Evolutionary conservation across 2,888 invertebrate genomes (phyloP), one percentile per base, ranked within the genome.

Genomic region (Pelosia muscerda): DNA sequence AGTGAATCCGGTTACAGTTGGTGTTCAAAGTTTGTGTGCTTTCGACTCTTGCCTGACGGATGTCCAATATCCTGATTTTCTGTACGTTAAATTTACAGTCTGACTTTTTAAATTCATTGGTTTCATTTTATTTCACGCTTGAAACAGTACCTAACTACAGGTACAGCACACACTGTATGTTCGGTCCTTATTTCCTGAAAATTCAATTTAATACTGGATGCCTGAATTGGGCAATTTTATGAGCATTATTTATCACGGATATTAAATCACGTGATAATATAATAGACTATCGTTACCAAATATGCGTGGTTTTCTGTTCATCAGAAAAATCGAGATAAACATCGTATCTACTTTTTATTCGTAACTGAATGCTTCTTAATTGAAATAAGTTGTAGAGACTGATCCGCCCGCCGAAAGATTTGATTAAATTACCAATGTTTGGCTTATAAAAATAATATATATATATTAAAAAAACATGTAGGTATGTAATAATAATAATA

Each of bases 1-100:
- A 93, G 92, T 83, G 87, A 92, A 92, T 92, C 88, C 85, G 84
- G 91, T 92, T 92, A 93, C 82, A 81, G 84, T 86, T 84, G 81
- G 81, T 87, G 87, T 85, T 84, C 90, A 90, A 92, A 92, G 88
- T 91, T 91, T 90, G 89, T 91, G 88, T 90, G 87, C 86, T 84
- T 77, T 83, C 84, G 84, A 84, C 85, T 87, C 84, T 83, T 84
- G 84, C 75, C 87, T 90, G 89, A 88, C 88, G 87, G 85, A 88
- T 86, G 86, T 84, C 86, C 85, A 86, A 88, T 84, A 84, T 86
- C 84, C 86, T 86, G 84, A 86, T 86, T 87, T 84, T 83, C 78
- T 75, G 80, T 74, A 79, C 75, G 76, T 78, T 74, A 73, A 75
- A 74, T 75, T 75, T 76, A 77, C 78, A 68, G 68, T 71, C 71